phyloP scores from a whole-genome alignment of 2,113 vertebrate species.

The Etia nguti region DNA sequence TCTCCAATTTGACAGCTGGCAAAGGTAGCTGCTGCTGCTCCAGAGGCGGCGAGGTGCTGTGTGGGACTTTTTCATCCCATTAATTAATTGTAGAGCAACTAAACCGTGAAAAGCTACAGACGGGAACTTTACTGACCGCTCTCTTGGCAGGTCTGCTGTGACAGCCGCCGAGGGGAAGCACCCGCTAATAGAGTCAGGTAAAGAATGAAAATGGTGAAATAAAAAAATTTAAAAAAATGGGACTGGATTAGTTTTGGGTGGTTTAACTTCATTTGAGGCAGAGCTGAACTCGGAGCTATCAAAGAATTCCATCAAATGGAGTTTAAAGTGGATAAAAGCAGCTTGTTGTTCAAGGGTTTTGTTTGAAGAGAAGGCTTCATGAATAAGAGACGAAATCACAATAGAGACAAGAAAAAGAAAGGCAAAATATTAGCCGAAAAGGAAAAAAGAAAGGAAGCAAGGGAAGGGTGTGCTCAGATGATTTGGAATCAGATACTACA shows the following conservation, averaged over 20 bases:
- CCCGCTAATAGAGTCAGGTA: conserved; percentile 12
- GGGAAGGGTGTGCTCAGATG: conserved; percentile 42
- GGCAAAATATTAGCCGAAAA: conserved; percentile 14
- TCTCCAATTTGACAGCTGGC: conserved; percentile 50
- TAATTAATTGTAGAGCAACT: conserved; percentile 46
- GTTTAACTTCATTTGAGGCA: background rate
- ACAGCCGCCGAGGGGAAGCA: background rate
- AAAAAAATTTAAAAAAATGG: background rate
- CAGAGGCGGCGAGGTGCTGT: background rate
- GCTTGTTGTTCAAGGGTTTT: conserved; percentile 26
- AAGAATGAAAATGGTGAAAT: background rate
- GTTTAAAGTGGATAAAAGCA: conserved; percentile 32
- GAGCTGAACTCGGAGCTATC: conserved; percentile 29
- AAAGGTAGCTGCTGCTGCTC: conserved; percentile 35
- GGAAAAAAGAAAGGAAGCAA: background rate
- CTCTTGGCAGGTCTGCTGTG: background rate
- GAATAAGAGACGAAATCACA: conserved; percentile 35
- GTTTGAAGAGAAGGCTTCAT: conserved; percentile 42
- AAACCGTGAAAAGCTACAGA: conserved; percentile 30
- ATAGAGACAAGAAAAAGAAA: conserved; percentile 7
- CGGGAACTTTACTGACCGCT: conserved; percentile 2
- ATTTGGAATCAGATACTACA: conserved; percentile 90
- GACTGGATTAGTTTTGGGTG: conserved; percentile 6
- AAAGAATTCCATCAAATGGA: conserved; percentile 34
- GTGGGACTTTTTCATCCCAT: conserved; percentile 39